A percentile compares a stretch with the other conserved stretches of the same genome.
Conservation (phyloP, 2,797 vertebrate genomes). For the Brachymystax lenok region DNA sequence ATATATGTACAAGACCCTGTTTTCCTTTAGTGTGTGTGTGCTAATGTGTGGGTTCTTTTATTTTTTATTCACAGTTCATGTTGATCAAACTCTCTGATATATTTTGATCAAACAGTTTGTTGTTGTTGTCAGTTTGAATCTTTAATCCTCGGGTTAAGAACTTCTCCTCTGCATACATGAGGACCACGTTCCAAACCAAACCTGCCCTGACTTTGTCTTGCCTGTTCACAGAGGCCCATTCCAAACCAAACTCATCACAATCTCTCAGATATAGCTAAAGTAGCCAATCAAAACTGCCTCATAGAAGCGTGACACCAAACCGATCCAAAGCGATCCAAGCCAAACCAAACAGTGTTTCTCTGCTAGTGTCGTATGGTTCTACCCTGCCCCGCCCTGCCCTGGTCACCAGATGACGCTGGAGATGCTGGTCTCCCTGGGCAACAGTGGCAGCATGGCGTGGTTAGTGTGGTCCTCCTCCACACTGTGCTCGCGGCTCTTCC, state of each 20-base stretch:
- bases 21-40: constrained; percentile 82
- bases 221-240: constrained; percentile 15
- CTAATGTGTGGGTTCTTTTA: constrained; percentile 52
- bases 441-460: constrained; percentile 95
- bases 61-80: constrained; percentile 64
- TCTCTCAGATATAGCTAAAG: neutral
- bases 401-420: constrained; percentile 98
- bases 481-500: constrained; percentile 94
- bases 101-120: constrained; percentile 48
- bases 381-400: constrained; percentile 3
- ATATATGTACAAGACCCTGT: constrained; percentile 99
- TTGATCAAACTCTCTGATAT: constrained; percentile 50
- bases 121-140: constrained; percentile 34
- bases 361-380: constrained; percentile 12
- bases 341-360: constrained; percentile 10
- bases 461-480: constrained; percentile 96
- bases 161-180: constrained; percentile 75
- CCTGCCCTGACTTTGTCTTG: constrained; percentile 38
- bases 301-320: constrained; percentile 1
- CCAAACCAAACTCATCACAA: constrained; percentile 34
- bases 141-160: constrained; percentile 50
- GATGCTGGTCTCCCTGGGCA: constrained; percentile 98
- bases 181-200: constrained; percentile 82
- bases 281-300: neutral
- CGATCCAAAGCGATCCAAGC: constrained; percentile 22